A percentile compares a stretch with the other conserved stretches of the same genome.
phyloP scores from a whole-genome alignment of 2,113 vertebrate species.

The Sylvia atricapilla region DNA sequence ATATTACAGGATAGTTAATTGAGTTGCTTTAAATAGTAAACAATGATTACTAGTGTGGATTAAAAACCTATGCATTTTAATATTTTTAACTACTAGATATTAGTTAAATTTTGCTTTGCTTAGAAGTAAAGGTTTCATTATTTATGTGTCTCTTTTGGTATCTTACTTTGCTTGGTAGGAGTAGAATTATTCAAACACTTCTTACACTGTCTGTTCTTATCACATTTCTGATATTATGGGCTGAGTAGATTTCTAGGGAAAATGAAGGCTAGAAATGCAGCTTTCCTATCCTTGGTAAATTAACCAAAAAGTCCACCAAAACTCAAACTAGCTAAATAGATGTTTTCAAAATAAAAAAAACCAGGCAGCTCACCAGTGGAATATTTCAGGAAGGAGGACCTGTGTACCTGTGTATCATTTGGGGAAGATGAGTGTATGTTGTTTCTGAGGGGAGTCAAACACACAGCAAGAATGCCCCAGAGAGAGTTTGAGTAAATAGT shows the following conservation, averaged over 20 bases:
- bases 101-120: background rate
- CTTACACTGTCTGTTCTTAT: background rate
- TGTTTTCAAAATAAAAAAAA: background rate
- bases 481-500: background rate
- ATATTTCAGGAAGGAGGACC: background rate
- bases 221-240: background rate
- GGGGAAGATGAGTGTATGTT: background rate
- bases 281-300: background rate
- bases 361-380: accelerated
- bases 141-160: background rate
- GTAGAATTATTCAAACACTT: background rate
- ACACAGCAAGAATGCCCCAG: background rate
- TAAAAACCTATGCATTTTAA: background rate
- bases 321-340: background rate
- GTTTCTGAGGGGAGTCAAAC: background rate
- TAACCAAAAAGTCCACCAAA: background rate
- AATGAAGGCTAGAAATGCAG: background rate
- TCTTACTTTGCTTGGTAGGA: background rate
- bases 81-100: background rate
- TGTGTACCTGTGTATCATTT: background rate
- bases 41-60: background rate
- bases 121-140: background rate
- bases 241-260: background rate
- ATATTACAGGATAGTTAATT: background rate
- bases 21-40: background rate